These are phyloP conservation scores for Listronotus bonariensis DNA, from an alignment of 1,140 invertebrate species.

Conservation along the genomic window DNA sequence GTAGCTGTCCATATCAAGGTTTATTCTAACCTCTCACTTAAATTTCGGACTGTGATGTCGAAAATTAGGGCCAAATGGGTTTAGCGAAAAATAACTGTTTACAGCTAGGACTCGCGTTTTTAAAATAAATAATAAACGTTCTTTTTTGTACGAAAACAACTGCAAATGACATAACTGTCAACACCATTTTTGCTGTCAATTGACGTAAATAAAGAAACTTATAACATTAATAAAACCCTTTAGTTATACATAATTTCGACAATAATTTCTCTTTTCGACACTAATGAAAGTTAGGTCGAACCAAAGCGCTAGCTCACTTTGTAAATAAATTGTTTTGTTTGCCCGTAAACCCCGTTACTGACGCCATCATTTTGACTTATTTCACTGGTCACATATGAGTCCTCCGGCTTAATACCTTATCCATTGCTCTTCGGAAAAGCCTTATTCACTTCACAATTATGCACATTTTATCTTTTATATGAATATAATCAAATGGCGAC, in stretches of 20 bases:
- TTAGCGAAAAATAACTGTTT: constrained; percentile 33
- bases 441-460: constrained; percentile 35
- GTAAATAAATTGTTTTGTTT: constrained; percentile 36
- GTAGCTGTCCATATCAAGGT: constrained; percentile 39
- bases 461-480: constrained; percentile 38
- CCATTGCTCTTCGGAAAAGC: constrained; percentile 13
- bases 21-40: constrained; percentile 41
- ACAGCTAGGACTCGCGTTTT: constrained; percentile 20
- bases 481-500: constrained; percentile 54
- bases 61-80: neutral
- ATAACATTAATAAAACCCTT: neutral
- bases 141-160: constrained; percentile 46
- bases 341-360: constrained; percentile 35
- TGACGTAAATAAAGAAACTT: constrained; percentile 44
- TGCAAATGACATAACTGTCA: constrained; percentile 55
- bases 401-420: constrained; percentile 1
- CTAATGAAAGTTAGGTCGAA: constrained; percentile 25
- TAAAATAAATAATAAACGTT: constrained; percentile 44
- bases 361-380: constrained; percentile 42
- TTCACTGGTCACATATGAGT: constrained; percentile 22
- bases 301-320: constrained; percentile 19
- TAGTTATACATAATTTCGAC: constrained; percentile 33
- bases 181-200: constrained; percentile 51
- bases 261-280: constrained; percentile 35
- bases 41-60: constrained; percentile 1